phyloP scores from a whole-genome alignment of 2,888 invertebrate genomes.

The Habrosyne pyritoides region DNA sequence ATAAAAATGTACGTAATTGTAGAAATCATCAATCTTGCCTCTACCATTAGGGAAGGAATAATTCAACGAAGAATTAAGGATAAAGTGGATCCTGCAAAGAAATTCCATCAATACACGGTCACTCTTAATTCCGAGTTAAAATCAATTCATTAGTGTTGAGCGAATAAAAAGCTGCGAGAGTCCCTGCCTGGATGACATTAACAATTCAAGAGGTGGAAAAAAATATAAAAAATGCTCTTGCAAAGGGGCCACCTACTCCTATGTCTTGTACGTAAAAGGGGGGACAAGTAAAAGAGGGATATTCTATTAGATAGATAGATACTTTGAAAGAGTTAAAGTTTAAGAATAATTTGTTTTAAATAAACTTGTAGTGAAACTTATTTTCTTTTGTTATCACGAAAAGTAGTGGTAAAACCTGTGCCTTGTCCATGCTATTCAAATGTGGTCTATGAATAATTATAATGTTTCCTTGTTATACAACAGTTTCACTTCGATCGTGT shows the following conservation, averaged over 20 bases:
- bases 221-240: constrained; percentile 30
- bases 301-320: too few species aligned
- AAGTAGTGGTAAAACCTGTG: too few species aligned
- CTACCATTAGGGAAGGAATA: background rate
- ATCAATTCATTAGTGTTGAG: constrained; percentile 52
- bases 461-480: too few species aligned
- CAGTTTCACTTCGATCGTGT: too few species aligned
- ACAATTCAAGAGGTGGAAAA: constrained; percentile 50
- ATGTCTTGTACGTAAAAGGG: constrained; percentile 26
- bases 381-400: too few species aligned
- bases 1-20: too few species aligned
- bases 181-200: constrained; percentile 44
- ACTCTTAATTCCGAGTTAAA: constrained; percentile 47
- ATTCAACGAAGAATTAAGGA: constrained; percentile 13
- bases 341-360: too few species aligned
- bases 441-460: too few species aligned
- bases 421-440: too few species aligned
- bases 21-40: background rate
- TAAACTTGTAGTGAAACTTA: too few species aligned
- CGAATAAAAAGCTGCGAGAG: constrained; percentile 40
- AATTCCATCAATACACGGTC: constrained; percentile 27
- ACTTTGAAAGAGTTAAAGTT: too few species aligned
- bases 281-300: background rate
- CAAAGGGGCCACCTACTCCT: constrained; percentile 38
- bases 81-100: background rate